These are phyloP conservation scores for Germaria angustata DNA, from an alignment of 2,888 invertebrate genomes.

Conservation along the genomic window DNA sequence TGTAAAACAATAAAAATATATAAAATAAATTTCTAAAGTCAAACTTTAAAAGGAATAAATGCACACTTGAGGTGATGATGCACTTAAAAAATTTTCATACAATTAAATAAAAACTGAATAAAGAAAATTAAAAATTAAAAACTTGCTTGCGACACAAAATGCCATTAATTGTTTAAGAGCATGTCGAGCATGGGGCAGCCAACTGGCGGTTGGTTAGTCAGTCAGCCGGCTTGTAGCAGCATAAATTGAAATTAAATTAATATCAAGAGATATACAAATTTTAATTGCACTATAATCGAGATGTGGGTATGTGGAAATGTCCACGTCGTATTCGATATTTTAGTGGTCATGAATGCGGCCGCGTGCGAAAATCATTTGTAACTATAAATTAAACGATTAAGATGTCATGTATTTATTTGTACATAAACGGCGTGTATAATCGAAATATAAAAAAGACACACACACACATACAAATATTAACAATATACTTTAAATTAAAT, in stretches of 20 bases:
- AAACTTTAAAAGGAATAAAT: slow-evolving; percentile 30
- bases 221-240: not conserved
- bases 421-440: slow-evolving; percentile 8
- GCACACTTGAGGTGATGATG: slow-evolving; percentile 29
- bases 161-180: slow-evolving; percentile 59
- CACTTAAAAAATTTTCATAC: slow-evolving; percentile 17
- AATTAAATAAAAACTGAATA: slow-evolving; percentile 8
- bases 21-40: slow-evolving; percentile 29
- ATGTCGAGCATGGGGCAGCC: not conserved
- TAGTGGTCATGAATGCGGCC: slow-evolving; percentile 22
- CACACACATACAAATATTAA: not conserved
- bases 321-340: not conserved
- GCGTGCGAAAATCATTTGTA: slow-evolving; percentile 47
- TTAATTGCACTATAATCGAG: slow-evolving; percentile 36
- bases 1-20: not conserved
- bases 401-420: slow-evolving; percentile 40
- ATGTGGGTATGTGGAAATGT: not conserved
- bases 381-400: slow-evolving; percentile 58
- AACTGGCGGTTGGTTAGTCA: not conserved
- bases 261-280: slow-evolving; percentile 40
- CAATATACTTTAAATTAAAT: slow-evolving; percentile 29
- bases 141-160: slow-evolving; percentile 29
- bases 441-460: not conserved
- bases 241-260: slow-evolving; percentile 61
- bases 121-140: not conserved